Evolutionary conservation across 2,888 invertebrate genomes (phyloP).

Genomic region (Sussaba pulchella): DNA sequence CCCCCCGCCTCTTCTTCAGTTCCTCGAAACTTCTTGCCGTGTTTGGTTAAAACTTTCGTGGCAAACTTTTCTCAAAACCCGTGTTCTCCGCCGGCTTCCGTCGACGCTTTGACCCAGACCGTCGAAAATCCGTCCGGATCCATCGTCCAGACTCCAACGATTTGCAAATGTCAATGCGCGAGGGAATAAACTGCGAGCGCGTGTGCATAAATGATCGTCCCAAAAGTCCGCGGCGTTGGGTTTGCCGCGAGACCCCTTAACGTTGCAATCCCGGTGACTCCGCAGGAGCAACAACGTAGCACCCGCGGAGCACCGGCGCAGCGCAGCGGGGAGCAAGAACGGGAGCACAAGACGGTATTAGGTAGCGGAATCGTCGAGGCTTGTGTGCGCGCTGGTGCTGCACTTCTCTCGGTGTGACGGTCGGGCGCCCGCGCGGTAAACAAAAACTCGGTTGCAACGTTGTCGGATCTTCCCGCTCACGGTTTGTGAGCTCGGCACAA

Average conservation of each 20-base stretch:
- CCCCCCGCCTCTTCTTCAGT: neutral
- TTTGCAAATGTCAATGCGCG: too few species aligned
- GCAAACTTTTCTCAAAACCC: slow-evolving; percentile 36
- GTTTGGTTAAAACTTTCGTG: slow-evolving; percentile 30
- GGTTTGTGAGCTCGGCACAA: slow-evolving; percentile 68
- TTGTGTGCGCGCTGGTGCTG: slow-evolving; percentile 62
- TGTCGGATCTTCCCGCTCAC: slow-evolving; percentile 82
- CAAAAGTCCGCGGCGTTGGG: slow-evolving; percentile 14
- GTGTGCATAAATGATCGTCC: slow-evolving; percentile 44
- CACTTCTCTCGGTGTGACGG: slow-evolving; percentile 69
- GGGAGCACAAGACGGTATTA: slow-evolving; percentile 46
- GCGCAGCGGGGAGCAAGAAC: slow-evolving; percentile 37
- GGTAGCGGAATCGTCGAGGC: neutral
- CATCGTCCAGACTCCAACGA: too few species aligned
- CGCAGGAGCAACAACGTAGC: slow-evolving; percentile 13
- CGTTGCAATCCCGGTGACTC: neutral
- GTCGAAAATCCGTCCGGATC: too few species aligned
- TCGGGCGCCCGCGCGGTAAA: slow-evolving; percentile 77
- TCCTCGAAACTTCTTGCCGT: slow-evolving; percentile 16
- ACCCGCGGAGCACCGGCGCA: neutral
- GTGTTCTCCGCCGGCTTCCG: neutral
- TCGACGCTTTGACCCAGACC: slow-evolving; percentile 1
- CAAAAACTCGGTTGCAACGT: slow-evolving; percentile 82
- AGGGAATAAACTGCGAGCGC: slow-evolving; percentile 27
- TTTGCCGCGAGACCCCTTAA: slow-evolving; percentile 4